These are phyloP conservation scores for Andricus quercusramuli DNA, from an alignment of 2,888 invertebrate species.

Conservation along the genomic window DNA sequence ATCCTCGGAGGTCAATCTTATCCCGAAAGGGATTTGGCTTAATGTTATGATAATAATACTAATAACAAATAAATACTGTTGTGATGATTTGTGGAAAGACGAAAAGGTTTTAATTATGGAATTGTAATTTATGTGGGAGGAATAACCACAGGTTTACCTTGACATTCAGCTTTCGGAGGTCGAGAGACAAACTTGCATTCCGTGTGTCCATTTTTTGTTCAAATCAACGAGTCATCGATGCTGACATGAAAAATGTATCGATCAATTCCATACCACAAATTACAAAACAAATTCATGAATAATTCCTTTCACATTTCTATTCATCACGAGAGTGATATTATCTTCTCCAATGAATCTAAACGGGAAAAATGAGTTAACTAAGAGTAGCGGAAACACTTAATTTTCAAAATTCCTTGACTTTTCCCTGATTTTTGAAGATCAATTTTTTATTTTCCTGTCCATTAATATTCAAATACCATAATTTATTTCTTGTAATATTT, in stretches of 20 bases:
- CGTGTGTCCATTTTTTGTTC: constrained; percentile 9
- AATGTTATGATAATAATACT: too few species aligned
- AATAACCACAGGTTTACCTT: neutral
- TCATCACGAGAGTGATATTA: neutral
- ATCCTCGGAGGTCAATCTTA: too few species aligned
- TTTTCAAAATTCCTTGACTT: too few species aligned
- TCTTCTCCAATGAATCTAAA: too few species aligned
- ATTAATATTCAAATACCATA: too few species aligned
- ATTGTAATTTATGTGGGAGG: neutral
- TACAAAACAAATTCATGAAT: neutral
- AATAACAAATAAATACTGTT: neutral
- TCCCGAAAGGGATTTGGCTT: too few species aligned
- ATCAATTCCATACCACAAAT: constrained; percentile 8
- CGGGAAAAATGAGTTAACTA: too few species aligned
- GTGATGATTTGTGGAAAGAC: neutral
- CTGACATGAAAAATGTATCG: constrained; percentile 25
- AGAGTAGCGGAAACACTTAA: too few species aligned
- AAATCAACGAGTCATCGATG: constrained; percentile 5
- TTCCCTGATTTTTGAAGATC: too few species aligned
- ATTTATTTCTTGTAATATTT: too few species aligned
- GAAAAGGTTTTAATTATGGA: neutral
- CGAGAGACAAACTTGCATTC: constrained; percentile 23
- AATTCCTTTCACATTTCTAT: neutral
- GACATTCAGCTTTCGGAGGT: constrained; percentile 31
- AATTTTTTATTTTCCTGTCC: too few species aligned